Evolutionary conservation across 2,797 vertebrate species (phyloP).

Genomic region (Scomberomorus guttatus): DNA sequence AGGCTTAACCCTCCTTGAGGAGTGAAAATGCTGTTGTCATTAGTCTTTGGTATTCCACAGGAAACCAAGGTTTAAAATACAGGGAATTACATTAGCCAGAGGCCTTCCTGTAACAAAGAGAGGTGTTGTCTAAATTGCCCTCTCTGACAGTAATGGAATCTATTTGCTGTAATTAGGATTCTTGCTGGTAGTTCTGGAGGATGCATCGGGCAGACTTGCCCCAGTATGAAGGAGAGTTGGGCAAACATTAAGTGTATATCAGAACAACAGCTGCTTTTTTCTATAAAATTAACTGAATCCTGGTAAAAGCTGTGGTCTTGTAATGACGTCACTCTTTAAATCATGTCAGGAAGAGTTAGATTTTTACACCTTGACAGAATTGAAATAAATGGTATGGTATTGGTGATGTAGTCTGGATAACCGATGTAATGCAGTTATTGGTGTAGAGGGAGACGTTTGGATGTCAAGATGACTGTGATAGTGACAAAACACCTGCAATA

Average conservation of each 20-base stretch:
- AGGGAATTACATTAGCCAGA: conserved; percentile 14
- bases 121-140: conserved; percentile 23
- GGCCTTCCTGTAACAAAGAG: conserved; percentile 24
- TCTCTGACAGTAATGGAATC: conserved; percentile 12
- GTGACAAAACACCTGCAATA: background rate
- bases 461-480: background rate
- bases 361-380: background rate
- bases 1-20: conserved; percentile 11
- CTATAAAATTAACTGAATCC: background rate
- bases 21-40: conserved; percentile 23
- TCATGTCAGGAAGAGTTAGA: background rate
- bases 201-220: background rate
- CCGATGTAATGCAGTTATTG: background rate
- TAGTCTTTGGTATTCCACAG: conserved; percentile 23
- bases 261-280: background rate
- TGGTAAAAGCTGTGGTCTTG: background rate
- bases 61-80: conserved; percentile 10
- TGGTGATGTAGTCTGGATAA: background rate
- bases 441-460: background rate
- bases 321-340: background rate
- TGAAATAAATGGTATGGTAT: background rate
- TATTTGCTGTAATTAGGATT: conserved; percentile 35
- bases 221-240: background rate
- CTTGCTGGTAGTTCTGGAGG: conserved; percentile 2
- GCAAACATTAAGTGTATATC: background rate